Base-by-base conservation (phyloP, 2,113 vertebrate genomes). In the Chlamydotis undulata region DNA sequence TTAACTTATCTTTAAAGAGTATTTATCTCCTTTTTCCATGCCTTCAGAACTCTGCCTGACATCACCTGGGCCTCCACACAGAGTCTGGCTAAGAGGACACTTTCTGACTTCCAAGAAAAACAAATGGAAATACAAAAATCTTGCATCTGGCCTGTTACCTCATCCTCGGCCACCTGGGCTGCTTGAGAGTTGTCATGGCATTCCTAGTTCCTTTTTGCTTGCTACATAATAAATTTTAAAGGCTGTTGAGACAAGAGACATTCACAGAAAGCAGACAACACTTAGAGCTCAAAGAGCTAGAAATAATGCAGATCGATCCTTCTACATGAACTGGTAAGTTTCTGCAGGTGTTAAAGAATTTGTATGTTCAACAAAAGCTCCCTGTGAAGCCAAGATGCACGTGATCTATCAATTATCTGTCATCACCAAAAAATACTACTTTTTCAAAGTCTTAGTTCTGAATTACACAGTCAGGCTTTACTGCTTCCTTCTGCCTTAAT, bases 91-190 rank as follows among this genome's bases (percentile, higher is more conserved):
- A 37, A 59, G 53, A 75, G 52, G 65, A n/a, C 37, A 9, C 29
- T 75, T 61, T 56, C n/a, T 75, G 53, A 87, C 57, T 91, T 95
- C 96, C 96, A 97, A 95, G 78, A 87, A 90, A 94, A 93, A 90
- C 81, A 96, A 89, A 91, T 71, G 67, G 74, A 68, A 82, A 90
- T 56, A 56, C 45, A 61, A 17, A 87, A 89, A 26, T 12, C 39
- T 94, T 91, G 37, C 81, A 89, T 84, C 68, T 96, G 81, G 73
- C 60, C 59, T 87, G 43, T 95, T 91, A 96, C 94, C 94, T 96
- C 95, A 97, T 85, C 43, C 82, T 67, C 0, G 0, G 67, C 90
- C 87, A 93, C 85, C 88, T 24, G 53, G 65, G 43, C 84, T 84
- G 84, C 43, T 52, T 29, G 33, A 14, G 49, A 82, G 14, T 56